These are phyloP conservation scores for Microhierax caerulescens DNA, from an alignment of 2,797 vertebrate genomes.

Conservation along the genomic window DNA sequence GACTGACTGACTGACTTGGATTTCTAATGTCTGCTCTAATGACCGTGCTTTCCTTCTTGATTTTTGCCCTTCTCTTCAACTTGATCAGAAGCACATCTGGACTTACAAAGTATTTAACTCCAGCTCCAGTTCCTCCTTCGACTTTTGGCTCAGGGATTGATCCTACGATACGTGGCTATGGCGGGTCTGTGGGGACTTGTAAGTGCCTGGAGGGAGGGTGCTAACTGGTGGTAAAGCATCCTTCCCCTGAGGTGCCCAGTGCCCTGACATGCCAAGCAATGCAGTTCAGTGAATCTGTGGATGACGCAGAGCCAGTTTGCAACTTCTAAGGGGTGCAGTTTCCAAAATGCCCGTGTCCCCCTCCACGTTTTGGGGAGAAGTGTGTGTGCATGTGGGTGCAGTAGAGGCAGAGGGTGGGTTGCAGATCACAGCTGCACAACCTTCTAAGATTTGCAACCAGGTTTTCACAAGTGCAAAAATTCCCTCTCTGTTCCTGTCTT, in stretches of 20 bases:
- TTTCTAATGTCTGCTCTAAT: background rate
- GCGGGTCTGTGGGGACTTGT: background rate
- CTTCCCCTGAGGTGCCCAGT: background rate
- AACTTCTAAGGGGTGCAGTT: background rate
- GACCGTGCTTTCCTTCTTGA: background rate
- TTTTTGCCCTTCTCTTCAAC: background rate
- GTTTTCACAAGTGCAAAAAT: background rate
- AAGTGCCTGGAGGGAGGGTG: background rate
- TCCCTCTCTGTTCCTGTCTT: background rate
- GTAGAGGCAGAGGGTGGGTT: background rate
- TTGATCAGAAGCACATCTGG: background rate
- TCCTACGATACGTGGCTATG: background rate
- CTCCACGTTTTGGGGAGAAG: background rate
- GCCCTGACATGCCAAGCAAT: background rate
- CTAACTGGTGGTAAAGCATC: background rate
- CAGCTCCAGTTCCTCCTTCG: background rate
- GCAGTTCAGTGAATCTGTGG: background rate
- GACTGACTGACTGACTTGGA: background rate
- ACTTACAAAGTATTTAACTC: background rate
- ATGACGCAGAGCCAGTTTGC: background rate
- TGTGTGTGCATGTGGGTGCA: accelerated
- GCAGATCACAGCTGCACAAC: background rate
- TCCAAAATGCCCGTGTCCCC: background rate
- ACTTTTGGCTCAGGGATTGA: background rate
- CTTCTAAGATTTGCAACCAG: background rate